phyloP scores from a whole-genome alignment of 2,888 invertebrate species.

The Sinohyriopsis cumingii region DNA sequence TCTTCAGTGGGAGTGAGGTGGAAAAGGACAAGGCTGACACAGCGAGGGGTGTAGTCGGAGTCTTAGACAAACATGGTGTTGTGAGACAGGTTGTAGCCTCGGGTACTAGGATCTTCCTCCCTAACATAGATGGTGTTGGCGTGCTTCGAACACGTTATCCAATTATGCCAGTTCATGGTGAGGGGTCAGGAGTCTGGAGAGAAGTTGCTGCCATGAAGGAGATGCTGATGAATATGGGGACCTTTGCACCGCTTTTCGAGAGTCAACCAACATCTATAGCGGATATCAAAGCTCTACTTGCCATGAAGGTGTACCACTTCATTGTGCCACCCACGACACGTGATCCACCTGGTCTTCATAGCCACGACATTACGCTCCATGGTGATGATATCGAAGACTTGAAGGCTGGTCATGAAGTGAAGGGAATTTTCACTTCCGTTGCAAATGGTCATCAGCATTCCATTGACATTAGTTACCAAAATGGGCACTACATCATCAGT shows the following conservation, averaged over 20 bases:
- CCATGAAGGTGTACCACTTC: constrained; percentile 10
- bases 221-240: constrained; percentile 46
- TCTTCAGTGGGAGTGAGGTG: constrained; percentile 32
- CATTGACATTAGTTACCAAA: constrained; percentile 27
- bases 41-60: constrained; percentile 41
- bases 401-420: constrained; percentile 26
- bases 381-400: constrained; percentile 33
- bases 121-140: constrained; percentile 53
- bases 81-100: constrained; percentile 39
- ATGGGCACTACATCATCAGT: constrained; percentile 28
- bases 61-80: constrained; percentile 42
- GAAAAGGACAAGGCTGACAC: constrained; percentile 31
- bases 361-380: constrained; percentile 31
- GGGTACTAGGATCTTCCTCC: constrained; percentile 45
- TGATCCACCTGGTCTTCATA: constrained; percentile 42
- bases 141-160: constrained; percentile 54
- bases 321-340: constrained; percentile 32
- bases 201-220: constrained; percentile 51
- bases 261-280: constrained; percentile 31
- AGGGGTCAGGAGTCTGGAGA: constrained; percentile 42
- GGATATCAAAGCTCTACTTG: constrained; percentile 14
- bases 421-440: constrained; percentile 29
- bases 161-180: constrained; percentile 55
- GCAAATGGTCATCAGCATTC: constrained; percentile 41
- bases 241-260: constrained; percentile 33